Base-by-base conservation (phyloP, 2,888 invertebrate genomes). In the Dicycla oo region DNA sequence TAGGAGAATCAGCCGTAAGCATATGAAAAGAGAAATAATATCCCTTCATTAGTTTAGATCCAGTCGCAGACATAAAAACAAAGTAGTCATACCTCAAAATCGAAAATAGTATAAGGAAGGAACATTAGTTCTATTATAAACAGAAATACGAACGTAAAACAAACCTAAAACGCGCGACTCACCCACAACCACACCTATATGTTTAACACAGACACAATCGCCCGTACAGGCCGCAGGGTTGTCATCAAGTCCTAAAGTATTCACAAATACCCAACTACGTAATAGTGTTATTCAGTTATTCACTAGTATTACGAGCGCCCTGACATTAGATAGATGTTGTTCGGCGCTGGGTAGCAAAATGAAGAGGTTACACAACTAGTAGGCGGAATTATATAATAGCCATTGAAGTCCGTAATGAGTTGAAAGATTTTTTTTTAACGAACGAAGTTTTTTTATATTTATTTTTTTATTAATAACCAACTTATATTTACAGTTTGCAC, bases 401-500 rank as follows among this genome's bases (percentile, higher is more conserved):
- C 60, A 65, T 68, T 73, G 56, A 79, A 73, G 49, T 82, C 78
- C 23, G 15, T 65, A 80, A 75, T 69, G 79, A 69, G 72, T 75
- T 64, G 49, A 23, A 60, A 69, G 61, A 75, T 79, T n/a, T n/a
- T n/a, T n/a, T n/a, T n/a, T n/a, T n/a, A n/a, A n/a, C n/a, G n/a
- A 68, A 65, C 23, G 15, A 72, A 64, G 56, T 34, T 34, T 34
- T n/a, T n/a, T n/a, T n/a, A n/a, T n/a, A n/a, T n/a, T n/a, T n/a
- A n/a, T n/a, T n/a, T n/a, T n/a, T n/a, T n/a, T n/a, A n/a, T n/a
- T n/a, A n/a, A n/a, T n/a, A 74, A 78, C n/a, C n/a, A n/a, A n/a
- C n/a, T n/a, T n/a, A n/a, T n/a, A n/a, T n/a, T 69, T 75, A 66
- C 66, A 78, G 53, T 43, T 38, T 56, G n/a, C n/a, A n/a, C n/a